phyloP scores from a whole-genome alignment of 2,113 vertebrate genomes.

The Pelusios castaneus region DNA sequence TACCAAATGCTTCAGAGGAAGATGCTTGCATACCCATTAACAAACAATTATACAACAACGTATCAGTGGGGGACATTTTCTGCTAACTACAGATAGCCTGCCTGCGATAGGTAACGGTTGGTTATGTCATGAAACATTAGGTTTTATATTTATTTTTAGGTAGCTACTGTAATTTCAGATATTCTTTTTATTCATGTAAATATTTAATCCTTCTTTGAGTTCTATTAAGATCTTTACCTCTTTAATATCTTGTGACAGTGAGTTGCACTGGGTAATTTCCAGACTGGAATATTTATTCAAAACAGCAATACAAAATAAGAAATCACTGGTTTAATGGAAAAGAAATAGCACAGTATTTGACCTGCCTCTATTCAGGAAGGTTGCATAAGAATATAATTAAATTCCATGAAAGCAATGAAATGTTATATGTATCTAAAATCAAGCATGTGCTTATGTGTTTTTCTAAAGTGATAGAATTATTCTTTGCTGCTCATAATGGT shows the following conservation, averaged over 20 bases:
- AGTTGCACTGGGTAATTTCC: not conserved
- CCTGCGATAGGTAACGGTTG: too few species aligned
- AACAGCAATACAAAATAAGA: not conserved
- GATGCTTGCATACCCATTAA: not conserved
- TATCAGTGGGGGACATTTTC: not conserved
- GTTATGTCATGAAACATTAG: not conserved
- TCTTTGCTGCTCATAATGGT: too few species aligned
- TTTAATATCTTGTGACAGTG: not conserved
- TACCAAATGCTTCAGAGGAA: not conserved
- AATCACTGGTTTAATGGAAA: not conserved
- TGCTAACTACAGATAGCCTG: not conserved
- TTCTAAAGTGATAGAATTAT: not conserved
- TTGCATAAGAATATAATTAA: not conserved
- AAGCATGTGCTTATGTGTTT: not conserved
- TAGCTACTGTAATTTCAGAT: not conserved
- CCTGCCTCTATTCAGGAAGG: not conserved
- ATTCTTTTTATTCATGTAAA: not conserved
- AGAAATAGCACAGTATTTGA: fast-evolving
- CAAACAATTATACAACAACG: not conserved
- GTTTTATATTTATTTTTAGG: not conserved
- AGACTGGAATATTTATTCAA: not conserved
- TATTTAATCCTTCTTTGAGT: not conserved
- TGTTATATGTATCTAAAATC: not conserved
- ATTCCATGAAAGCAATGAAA: not conserved
- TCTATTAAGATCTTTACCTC: not conserved